Evolutionary conservation across 2,888 invertebrate species (phyloP), one percentile per base, ranked within the genome.

Genomic region (Andricus curvator): DNA sequence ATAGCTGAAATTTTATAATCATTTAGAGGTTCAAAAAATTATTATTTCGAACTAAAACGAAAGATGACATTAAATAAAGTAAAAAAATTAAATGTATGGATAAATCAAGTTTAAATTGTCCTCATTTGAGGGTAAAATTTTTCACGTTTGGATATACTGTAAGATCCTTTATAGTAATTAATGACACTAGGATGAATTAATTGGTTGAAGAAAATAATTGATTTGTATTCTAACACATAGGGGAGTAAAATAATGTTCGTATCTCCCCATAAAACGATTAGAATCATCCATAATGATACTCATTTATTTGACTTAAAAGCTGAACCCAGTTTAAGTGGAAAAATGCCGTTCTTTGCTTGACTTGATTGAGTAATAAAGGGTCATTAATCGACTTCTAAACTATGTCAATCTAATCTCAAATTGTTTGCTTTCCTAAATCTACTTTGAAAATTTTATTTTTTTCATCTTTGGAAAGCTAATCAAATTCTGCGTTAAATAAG

Each of bases 271-370:
- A 51, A 25, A 29, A 25, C 29, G 70, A 70, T 70, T 70, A 48
- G 70, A 70, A 70, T 70, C 29, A 70, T 70, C 70, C 48, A 70
- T 70, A 70, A 70, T 51, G 48, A 70, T 29, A 29, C 70, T 70
- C 70, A 70, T 70, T 70, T 51, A 70, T 70, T 51, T 70, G 70
- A 70, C 70, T 70, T 70, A 70, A 70, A 70, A 70, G 70, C 70
- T 70, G 70, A 70, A 29, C 48, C 29, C n/a, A 70, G 44, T 70
- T 70, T 51, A 17, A 20, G 51, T 29, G 51, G 33, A 70, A 70
- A 70, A 70, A 70, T 70, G 48, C 29, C 70, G 51, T 51, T 70
- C 29, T 51, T 70, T n/a, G 17, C 20, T 20, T 22, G 29, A 70
- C 20, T 41, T 51, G 13, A 20, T 60, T 70, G 70, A 29, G 51